Evolutionary conservation across 2,797 vertebrate species (phyloP), one percentile per base, ranked within the genome.

Genomic region (Rhynchonycteris naso): DNA sequence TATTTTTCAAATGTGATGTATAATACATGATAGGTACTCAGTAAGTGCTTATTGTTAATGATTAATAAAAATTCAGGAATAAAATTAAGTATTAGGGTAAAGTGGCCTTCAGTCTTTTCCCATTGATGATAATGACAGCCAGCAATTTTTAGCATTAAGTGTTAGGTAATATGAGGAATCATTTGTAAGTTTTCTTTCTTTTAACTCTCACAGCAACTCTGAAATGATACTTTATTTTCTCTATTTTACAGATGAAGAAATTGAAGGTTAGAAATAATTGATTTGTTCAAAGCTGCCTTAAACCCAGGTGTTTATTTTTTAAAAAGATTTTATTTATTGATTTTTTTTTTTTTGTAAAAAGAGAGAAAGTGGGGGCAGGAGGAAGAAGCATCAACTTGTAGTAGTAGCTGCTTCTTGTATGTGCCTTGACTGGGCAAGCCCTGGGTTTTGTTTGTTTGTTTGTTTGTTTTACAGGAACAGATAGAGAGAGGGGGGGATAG

Each of bases 91-190:
- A 52, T 80, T 76, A 75, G 56, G n/a, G 10, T 95, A 94, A 88
- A 91, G 12, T 92, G 78, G 43, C 66, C 66, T 92, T 76, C 28
- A 90, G 86, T 87, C 71, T 95, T 95, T 97, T 95, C 78, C 95
- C 61, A 94, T 54, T 94, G 35, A 78, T 69, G 11, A 90, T 88
- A 47, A 61, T 96, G 87, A 90, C 78, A 95, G 47, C 82, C 65
- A 95, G 69, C 90, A 88, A 90, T 96, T 88, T 94, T 85, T 75
- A 89, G 86, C 76, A 66, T 97, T 96, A 74, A 88, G 30, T 88
- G 7, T 79, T 96, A 88, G 68, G 63, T 95, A 91, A 52, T 83
- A 71, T 72, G 50, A 88, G 28, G 68, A 95, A 65, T 93, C 81
- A 76, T 90, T 94, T 47, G 7, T 80, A 90, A 95, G 28, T 87